A percentile compares a stretch with the other conserved stretches of the same genome.
Evolutionary conservation across 2,113 vertebrate genomes (phyloP).

Genomic region (Pangasianodon hypophthalmus): DNA sequence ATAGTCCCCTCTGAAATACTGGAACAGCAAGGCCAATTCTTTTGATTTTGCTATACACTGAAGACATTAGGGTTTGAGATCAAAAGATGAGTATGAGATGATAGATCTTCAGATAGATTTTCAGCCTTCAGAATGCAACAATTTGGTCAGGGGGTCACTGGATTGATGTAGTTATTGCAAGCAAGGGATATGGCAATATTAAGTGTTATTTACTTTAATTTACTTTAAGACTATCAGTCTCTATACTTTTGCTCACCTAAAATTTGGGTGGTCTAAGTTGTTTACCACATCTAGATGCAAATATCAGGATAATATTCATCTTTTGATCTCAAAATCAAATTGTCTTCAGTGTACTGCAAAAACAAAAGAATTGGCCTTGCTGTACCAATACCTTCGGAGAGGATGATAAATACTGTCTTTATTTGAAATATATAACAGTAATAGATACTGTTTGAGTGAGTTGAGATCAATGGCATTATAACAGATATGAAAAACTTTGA

Average conservation of each 20-base stretch:
- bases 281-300: not conserved
- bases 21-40: not conserved
- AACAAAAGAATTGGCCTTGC: not conserved
- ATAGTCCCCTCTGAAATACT: not conserved
- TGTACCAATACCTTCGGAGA: not conserved
- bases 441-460: not conserved
- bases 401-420: not conserved
- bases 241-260: not conserved
- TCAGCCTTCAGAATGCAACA: not conserved
- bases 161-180: too few relatives aligned
- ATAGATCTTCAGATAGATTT: not conserved
- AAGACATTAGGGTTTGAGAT: not conserved
- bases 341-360: not conserved
- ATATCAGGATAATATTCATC: not conserved
- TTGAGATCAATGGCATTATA: not conserved
- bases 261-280: not conserved
- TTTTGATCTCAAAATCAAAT: not conserved
- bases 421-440: not conserved
- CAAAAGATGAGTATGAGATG: not conserved
- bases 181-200: not conserved
- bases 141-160: too few relatives aligned
- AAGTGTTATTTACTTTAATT: not conserved
- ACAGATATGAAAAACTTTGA: not conserved
- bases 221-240: not conserved
- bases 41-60: not conserved